Base-by-base conservation (phyloP, 2,888 invertebrate genomes). In the Anorthoa munda region DNA sequence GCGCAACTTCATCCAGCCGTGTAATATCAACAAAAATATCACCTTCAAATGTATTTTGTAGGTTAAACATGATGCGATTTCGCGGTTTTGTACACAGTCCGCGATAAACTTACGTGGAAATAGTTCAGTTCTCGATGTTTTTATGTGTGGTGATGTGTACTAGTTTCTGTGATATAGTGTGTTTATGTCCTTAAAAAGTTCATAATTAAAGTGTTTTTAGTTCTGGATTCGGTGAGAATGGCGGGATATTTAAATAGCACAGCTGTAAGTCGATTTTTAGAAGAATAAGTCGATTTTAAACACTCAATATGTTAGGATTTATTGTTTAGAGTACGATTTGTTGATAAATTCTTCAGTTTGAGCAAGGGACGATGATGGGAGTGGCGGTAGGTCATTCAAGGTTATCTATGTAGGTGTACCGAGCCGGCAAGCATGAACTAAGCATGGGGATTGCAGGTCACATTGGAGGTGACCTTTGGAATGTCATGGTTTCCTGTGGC, bases 31-130 rank as follows among this genome's bases (percentile, higher is more conserved):
- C 96, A 96, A 95, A 95, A 95, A 94, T 96, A 96, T 96, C 96
- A 96, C 96, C 96, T 96, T 96, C 96, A 96, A 95, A 95, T 90
- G 92, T 93, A 93, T 95, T 95, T 95, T 96, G 96, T 96, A 96
- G 96, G 96, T 96, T 96, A 96, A 95, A 96, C 94, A 94, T 93
- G 93, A 93, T 92, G 93, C 89, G 94, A 93, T 92, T 95, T 94
- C 92, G 93, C 94, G 94, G 94, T 91, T 94, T 95, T 93, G 92
- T 94, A 92, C 92, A 93, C 93, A 93, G 93, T 93, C 83, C 88
- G 90, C 88, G 92, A 90, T 91, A 90, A 90, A 89, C 88, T 88
- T 86, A 88, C 88, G 91, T 88, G 84, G 87, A 81, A 84, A 90
- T 88, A 84, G 87, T 77, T 86, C 83, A 87, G 87, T 89, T 76